phyloP scores from a whole-genome alignment of 64 coral and sea anemone species.

The Stichodactyla mertensii region DNA sequence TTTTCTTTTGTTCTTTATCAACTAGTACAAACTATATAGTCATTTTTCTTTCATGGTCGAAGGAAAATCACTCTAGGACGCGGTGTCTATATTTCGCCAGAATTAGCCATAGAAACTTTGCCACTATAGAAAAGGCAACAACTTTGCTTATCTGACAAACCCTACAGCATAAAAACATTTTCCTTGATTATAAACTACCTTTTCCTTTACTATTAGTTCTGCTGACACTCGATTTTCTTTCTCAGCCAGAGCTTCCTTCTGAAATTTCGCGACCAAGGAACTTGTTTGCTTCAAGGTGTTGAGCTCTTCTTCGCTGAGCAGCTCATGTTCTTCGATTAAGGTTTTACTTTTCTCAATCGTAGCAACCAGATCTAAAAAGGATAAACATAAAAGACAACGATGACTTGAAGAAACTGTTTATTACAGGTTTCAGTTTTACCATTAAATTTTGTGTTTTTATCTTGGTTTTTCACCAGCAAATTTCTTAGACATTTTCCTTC shows the following conservation, averaged over 20 bases:
- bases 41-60: too few species aligned
- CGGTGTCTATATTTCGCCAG: too few species aligned
- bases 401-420: neutral
- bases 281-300: conserved; percentile 54
- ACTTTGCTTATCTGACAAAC: too few species aligned
- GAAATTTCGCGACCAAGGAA: conserved; percentile 78
- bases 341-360: conserved; percentile 8
- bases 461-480: neutral
- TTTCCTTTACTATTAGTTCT: conserved; percentile 69
- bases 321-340: neutral
- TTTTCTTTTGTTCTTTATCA: too few species aligned
- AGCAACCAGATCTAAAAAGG: conserved; percentile 3
- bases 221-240: conserved; percentile 69
- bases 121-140: too few species aligned
- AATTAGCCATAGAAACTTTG: too few species aligned
- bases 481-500: neutral
- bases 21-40: too few species aligned
- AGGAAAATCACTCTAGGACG: too few species aligned
- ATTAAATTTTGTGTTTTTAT: neutral
- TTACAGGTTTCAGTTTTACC: neutral
- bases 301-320: conserved; percentile 24
- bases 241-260: conserved; percentile 68
- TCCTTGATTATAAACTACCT: conserved; percentile 22
- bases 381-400: neutral
- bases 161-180: too few species aligned